These are phyloP conservation scores for Phataginus tetradactyla DNA, from an alignment of 2,797 vertebrate species.

Conservation along the genomic window DNA sequence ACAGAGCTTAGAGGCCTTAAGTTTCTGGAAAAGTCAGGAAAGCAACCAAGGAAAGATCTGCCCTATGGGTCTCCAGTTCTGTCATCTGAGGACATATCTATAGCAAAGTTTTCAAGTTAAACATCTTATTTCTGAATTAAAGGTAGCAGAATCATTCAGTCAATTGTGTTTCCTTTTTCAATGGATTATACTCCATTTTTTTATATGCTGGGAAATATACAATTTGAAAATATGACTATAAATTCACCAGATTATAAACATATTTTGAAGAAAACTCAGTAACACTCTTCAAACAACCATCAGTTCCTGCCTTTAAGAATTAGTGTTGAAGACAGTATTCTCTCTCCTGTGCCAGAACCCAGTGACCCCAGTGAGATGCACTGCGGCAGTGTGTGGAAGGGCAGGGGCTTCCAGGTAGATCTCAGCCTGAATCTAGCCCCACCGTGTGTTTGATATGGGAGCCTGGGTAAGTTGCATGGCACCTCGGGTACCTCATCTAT, in stretches of 20 bases:
- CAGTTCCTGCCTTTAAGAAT: neutral
- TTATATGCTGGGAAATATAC: slow-evolving; percentile 11
- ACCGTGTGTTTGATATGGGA: neutral
- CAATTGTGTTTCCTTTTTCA: slow-evolving; percentile 40
- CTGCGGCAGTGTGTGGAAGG: neutral
- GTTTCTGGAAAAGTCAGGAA: slow-evolving; percentile 4
- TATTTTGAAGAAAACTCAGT: slow-evolving; percentile 41
- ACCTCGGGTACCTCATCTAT: neutral
- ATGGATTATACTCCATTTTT: slow-evolving; percentile 41
- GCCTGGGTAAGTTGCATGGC: neutral
- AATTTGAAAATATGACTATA: slow-evolving; percentile 53
- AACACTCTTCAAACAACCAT: slow-evolving; percentile 41
- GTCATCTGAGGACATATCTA: neutral
- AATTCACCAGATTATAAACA: slow-evolving; percentile 7
- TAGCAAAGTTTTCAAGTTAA: neutral
- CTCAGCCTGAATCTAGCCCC: neutral
- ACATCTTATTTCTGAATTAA: slow-evolving; percentile 25
- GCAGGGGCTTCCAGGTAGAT: neutral
- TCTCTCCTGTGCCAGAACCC: neutral
- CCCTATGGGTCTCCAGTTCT: neutral
- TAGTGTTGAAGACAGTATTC: neutral
- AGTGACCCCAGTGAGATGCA: neutral
- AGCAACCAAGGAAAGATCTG: neutral
- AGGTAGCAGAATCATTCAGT: slow-evolving; percentile 9
- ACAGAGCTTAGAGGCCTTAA: neutral